phyloP scores from a whole-genome alignment of 2,797 vertebrate species.

The Cetoscarus ocellatus region DNA sequence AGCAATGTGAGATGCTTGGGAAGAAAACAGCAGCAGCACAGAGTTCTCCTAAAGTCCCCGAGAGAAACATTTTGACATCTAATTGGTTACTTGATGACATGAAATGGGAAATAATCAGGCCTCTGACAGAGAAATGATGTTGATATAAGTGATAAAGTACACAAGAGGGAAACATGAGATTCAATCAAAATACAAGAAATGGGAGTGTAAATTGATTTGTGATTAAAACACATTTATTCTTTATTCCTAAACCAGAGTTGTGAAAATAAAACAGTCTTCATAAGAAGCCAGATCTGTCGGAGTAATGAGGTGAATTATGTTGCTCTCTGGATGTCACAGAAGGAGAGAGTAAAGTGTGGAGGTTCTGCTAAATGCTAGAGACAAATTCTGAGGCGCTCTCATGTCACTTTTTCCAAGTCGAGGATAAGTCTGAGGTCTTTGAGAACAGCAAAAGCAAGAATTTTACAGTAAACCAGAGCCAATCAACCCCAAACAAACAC shows the following conservation, averaged over 20 bases:
- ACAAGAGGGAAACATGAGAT: slow-evolving; percentile 3
- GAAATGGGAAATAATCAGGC: slow-evolving; percentile 33
- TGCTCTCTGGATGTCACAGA: background rate
- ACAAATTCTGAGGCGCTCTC: too few species aligned
- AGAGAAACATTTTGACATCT: slow-evolving; percentile 51
- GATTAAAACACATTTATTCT: slow-evolving; percentile 27
- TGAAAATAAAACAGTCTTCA: slow-evolving; percentile 1
- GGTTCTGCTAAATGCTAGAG: too few species aligned
- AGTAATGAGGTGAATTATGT: background rate
- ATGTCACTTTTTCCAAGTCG: too few species aligned
- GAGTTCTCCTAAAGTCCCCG: slow-evolving; percentile 36
- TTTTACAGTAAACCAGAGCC: too few species aligned
- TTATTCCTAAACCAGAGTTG: slow-evolving; percentile 9
- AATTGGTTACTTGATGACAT: slow-evolving; percentile 40
- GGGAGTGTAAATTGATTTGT: slow-evolving; percentile 3
- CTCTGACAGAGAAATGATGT: slow-evolving; percentile 1
- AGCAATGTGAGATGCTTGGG: slow-evolving; percentile 71
- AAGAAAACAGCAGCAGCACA: slow-evolving; percentile 48
- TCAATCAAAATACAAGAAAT: slow-evolving; percentile 18
- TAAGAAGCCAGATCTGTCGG: background rate
- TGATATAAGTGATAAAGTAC: slow-evolving; percentile 21
- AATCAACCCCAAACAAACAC: too few species aligned
- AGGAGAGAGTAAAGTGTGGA: background rate
- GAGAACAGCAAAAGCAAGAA: too few species aligned
- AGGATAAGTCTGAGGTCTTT: too few species aligned